These are phyloP conservation scores for Rhinolophus ferrumequinum DNA, from an alignment of 2,113 vertebrate species.

Conservation along the genomic window DNA sequence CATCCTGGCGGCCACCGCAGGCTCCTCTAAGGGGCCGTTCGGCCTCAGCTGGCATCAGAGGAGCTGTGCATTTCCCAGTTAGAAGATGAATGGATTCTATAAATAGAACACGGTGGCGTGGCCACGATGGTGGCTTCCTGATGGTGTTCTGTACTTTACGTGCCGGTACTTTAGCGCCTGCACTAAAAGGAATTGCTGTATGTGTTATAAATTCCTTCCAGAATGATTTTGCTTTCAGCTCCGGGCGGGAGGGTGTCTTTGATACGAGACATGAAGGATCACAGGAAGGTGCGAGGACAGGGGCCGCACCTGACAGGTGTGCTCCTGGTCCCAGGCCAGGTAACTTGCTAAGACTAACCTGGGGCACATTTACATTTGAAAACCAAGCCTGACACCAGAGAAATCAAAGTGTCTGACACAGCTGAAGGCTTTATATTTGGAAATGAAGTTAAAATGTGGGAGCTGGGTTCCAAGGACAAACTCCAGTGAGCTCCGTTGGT, in stretches of 20 bases:
- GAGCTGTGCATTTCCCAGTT: neutral
- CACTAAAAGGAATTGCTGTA: conserved; percentile 85
- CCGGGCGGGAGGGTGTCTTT: conserved; percentile 82
- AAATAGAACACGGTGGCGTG: conserved; percentile 79
- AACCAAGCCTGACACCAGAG: conserved; percentile 81
- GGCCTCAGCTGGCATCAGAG: conserved; percentile 62
- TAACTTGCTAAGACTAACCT: conserved; percentile 83
- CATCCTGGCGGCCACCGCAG: neutral
- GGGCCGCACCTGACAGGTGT: conserved; percentile 89
- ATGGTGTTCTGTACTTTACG: conserved; percentile 76
- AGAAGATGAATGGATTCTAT: conserved; percentile 81
- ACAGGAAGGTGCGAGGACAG: conserved; percentile 83
- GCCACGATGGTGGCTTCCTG: conserved; percentile 79
- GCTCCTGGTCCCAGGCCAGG: conserved; percentile 85
- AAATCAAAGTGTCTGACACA: conserved; percentile 82
- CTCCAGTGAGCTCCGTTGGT: neutral
- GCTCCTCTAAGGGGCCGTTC: conserved; percentile 30
- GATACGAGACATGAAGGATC: conserved; percentile 85
- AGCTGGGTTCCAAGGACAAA: neutral
- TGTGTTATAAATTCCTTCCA: conserved; percentile 87
- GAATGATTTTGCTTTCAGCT: conserved; percentile 84
- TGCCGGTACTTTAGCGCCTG: conserved; percentile 33
- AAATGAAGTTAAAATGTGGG: conserved; percentile 63
- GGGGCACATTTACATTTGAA: conserved; percentile 83
- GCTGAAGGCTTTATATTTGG: conserved; percentile 79